Base-by-base conservation (phyloP, 1,140 invertebrate genomes). In the Drosophila orena region DNA sequence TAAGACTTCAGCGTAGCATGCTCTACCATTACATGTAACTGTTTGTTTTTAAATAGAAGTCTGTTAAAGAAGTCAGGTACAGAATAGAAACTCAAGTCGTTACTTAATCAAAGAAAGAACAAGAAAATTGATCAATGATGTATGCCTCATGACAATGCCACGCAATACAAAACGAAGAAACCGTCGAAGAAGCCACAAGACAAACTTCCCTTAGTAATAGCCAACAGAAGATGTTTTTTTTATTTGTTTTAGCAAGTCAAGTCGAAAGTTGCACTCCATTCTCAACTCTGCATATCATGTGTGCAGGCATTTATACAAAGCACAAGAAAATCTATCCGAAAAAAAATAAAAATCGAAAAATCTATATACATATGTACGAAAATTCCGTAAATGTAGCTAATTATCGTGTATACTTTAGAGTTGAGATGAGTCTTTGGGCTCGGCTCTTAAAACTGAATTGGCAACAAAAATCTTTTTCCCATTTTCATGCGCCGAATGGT, bases 341-440 rank as follows among this genome's bases (percentile, higher is more conserved):
- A 47, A 37, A 47, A 83, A 27, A 57, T 44, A 59, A 73, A 66
- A 71, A 59, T 57, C 47, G 46, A 35, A 72, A 50, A 61, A 77
- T 34, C n/a, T 59, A 52, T 42, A 77, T 62, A 52, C 38, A 77
- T 62, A 74, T 42, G 44, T 30, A 61, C 59, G 38, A 59, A 58
- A 86, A 83, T 88, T 88, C 75, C 79, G 56, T 88, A 76, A 79
- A 69, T 59, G 43, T 86, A 86, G 84, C 61, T 44, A 88, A 88
- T 52, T 46, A 47, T 68, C 37, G 30, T 64, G 14, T 57, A 49
- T 64, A 56, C 20, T 56, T 49, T 56, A 53, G 24, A 50, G 27
- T 64, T 46, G 38, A 56, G 3, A 50, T 38, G 68, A 79, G 47
- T 66, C 60, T 57, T 11, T 34, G 17, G 17, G 7, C 35, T 38